Percentiles rank a stretch among this genome's conserved stretches.
Conservation (phyloP, 2,113 vertebrate genomes). For the Atractosteus spatula region DNA sequence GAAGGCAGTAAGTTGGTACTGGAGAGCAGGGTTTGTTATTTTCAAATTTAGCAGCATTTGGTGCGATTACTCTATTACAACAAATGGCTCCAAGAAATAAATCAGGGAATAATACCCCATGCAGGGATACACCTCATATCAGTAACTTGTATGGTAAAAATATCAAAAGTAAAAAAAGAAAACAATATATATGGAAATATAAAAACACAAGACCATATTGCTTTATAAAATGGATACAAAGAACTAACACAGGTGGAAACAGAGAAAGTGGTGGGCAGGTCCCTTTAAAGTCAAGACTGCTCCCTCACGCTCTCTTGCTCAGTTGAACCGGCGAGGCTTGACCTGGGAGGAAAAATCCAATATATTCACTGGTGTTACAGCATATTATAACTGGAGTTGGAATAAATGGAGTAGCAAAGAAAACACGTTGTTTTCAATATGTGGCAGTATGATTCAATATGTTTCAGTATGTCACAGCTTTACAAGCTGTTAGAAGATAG, state of each 20-base stretch:
- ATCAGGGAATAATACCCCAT: no score
- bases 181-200: slow-evolving; percentile 36
- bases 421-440: no score
- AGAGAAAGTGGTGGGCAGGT: slow-evolving; percentile 51
- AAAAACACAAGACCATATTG: slow-evolving; percentile 54
- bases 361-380: no score
- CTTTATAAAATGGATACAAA: slow-evolving; percentile 47
- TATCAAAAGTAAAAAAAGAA: slow-evolving; percentile 27
- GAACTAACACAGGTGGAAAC: slow-evolving; percentile 39
- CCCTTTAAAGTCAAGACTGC: slow-evolving; percentile 27
- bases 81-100: no score
- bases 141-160: slow-evolving; percentile 40
- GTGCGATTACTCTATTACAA: no score
- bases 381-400: background rate
- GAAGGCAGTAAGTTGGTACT: no score
- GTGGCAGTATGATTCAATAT: no score
- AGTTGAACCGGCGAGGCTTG: slow-evolving; percentile 26
- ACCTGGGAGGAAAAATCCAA: slow-evolving; percentile 33
- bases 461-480: no score
- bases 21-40: no score
- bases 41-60: no score
- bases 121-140: slow-evolving; percentile 40
- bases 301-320: slow-evolving; percentile 25
- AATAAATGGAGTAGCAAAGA: background rate
- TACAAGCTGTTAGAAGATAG: no score